Conservation (phyloP, 2,888 invertebrate genomes). For the Acholoe squamosa region DNA sequence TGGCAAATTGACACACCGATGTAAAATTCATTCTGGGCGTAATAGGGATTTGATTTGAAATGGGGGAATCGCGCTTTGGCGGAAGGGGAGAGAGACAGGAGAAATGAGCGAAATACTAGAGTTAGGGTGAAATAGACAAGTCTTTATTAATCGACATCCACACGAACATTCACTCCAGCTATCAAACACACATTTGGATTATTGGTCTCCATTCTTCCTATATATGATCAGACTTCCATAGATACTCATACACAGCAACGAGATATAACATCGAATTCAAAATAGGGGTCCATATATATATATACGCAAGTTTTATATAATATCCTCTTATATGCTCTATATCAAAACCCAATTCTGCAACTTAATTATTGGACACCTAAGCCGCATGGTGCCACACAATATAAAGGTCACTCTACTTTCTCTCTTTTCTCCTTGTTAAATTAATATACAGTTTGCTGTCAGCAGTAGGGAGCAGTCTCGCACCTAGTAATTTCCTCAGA, state of each 20-base stretch:
- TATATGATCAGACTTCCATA: not conserved
- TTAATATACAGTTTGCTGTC: not conserved
- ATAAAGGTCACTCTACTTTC: not conserved
- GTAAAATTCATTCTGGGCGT: slow-evolving; percentile 16
- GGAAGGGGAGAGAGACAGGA: not conserved
- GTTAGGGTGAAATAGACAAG: slow-evolving; percentile 53
- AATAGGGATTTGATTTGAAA: slow-evolving; percentile 18
- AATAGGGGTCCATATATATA: slow-evolving; percentile 25
- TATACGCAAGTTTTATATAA: not conserved
- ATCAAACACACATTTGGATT: slow-evolving; percentile 22
- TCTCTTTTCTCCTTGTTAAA: not conserved
- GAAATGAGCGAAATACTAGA: not conserved
- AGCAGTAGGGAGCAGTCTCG: slow-evolving; percentile 4
- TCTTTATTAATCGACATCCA: slow-evolving; percentile 44
- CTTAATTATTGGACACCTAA: not conserved
- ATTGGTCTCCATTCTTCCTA: not conserved
- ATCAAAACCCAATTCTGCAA: slow-evolving; percentile 30
- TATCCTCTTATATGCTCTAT: slow-evolving; percentile 10
- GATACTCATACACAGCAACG: slow-evolving; percentile 27
- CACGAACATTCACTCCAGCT: slow-evolving; percentile 4
- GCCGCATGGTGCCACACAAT: not conserved
- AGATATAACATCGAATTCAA: slow-evolving; percentile 43
- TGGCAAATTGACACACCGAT: slow-evolving; percentile 6
- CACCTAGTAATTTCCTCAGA: not conserved
- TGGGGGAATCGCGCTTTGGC: not conserved